Base-by-base conservation (phyloP, 2,113 vertebrate species). In the Sarotherodon lohbergeri region DNA sequence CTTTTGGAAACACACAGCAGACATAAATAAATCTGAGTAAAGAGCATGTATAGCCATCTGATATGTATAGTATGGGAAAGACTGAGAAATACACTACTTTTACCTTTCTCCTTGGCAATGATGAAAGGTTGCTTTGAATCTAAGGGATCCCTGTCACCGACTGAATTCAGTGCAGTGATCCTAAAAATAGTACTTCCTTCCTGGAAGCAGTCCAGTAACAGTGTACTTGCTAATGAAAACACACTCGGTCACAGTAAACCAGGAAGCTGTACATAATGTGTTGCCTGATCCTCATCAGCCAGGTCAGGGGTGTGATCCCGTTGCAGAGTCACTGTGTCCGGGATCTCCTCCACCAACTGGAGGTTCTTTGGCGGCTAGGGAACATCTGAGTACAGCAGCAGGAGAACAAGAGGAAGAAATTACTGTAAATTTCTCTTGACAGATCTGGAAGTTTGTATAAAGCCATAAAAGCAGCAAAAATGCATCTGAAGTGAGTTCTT, bases 151-250 rank as follows among this genome's bases (percentile, higher is more conserved):
- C 91, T 93, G 84, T 96, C 93, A 55, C 95, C 94, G 1, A 93
- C 90, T 34, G 94, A 89, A 78, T 89, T 96, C 61, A 86, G 94
- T 11, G 93, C 94, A 24, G 89, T 86, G 41, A 97, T 94, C 86
- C 96, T 90, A 95, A 96, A 97, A 96, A 87, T 89, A 97, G 86
- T 93, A 95, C 89, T 96, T 97, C 76, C 91, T 94, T 41, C 95
- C 94, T 1, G 93, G 96, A 22, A 97, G 87, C 32, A 96, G 90
- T 57, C 89, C 93, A 0, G 94, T 96, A 88, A 96, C 93, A 0
- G 87, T 91, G 81, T 68, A 96, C 92, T 94, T 96, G 92, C 84
- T 95, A 91, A 93, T 96, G 92, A 91, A 95, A 81, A 97, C 91
- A 43, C 50, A 36, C 54, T 97, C 89, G 1, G 94, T 68, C 0